A percentile compares a stretch with the other conserved stretches of the same genome.
Conservation (phyloP, 2,113 vertebrate genomes). For the Oryzias woworae region DNA sequence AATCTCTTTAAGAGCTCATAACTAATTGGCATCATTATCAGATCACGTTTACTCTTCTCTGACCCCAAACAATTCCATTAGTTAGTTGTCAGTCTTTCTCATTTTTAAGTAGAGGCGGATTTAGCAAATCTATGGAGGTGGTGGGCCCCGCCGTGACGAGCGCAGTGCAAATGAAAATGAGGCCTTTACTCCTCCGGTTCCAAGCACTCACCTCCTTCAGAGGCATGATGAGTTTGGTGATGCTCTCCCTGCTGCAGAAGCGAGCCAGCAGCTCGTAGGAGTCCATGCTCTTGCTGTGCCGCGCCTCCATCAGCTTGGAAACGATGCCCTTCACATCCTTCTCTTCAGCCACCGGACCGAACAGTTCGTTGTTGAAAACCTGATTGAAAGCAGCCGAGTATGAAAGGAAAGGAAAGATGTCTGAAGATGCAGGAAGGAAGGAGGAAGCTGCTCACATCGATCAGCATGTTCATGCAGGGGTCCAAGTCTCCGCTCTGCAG, state of each 20-base stretch:
- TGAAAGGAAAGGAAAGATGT: not conserved
- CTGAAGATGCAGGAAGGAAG: too few species aligned
- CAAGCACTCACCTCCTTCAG: conserved; percentile 88
- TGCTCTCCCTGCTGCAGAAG: conserved; percentile 86
- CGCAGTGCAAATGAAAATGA: not conserved
- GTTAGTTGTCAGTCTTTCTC: too few species aligned
- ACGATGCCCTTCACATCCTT: conserved; percentile 95
- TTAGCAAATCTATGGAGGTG: too few species aligned
- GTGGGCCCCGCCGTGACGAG: too few species aligned
- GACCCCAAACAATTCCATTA: too few species aligned
- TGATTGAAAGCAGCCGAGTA: conserved; percentile 27
- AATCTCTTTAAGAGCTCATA: too few species aligned
- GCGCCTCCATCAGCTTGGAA: conserved; percentile 95
- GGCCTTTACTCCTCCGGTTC: not conserved
- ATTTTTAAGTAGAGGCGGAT: too few species aligned
- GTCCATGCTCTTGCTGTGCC: conserved; percentile 93
- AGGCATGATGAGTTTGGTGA: conserved; percentile 88
- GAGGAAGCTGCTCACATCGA: conserved; percentile 75
- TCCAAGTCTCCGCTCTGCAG: conserved; percentile 89
- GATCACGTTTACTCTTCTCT: too few species aligned
- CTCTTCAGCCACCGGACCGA: conserved; percentile 90
- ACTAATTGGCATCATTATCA: too few species aligned
- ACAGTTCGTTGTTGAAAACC: conserved; percentile 96
- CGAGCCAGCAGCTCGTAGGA: conserved; percentile 92
- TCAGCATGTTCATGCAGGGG: conserved; percentile 86